Evolutionary conservation across 1,140 invertebrate species (phyloP).

Genomic region (Arion vulgaris): DNA sequence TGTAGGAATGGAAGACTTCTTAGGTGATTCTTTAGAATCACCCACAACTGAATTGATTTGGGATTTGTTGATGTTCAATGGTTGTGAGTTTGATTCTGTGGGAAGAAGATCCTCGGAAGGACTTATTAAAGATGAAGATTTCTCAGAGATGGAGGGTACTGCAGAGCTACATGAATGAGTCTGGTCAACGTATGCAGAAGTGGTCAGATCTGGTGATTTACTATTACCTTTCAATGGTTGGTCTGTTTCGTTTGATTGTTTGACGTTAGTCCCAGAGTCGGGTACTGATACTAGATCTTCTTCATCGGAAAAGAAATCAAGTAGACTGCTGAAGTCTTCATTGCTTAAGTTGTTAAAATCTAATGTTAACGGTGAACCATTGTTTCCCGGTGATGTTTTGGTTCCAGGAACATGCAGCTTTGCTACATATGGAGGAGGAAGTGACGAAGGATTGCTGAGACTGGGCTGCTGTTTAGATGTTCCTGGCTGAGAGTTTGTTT

Average conservation of each 20-base stretch:
- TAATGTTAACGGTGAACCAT: not conserved
- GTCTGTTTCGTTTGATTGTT: not conserved
- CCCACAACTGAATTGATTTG: not conserved
- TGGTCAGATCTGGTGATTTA: not conserved
- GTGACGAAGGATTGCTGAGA: not conserved
- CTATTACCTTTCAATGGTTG: not conserved
- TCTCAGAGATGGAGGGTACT: not conserved
- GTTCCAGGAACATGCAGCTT: not conserved
- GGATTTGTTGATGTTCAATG: not conserved
- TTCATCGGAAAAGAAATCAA: constrained; percentile 13
- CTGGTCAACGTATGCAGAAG: not conserved
- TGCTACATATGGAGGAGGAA: not conserved
- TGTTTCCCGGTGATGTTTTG: not conserved
- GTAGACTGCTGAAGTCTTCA: not conserved
- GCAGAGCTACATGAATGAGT: not conserved
- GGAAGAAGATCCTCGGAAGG: not conserved
- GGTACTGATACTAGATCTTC: not conserved
- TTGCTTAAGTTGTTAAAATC: not conserved
- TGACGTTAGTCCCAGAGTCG: not conserved
- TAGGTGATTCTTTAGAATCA: not conserved
- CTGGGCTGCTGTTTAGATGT: not conserved
- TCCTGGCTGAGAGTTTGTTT: not conserved
- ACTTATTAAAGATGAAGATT: not conserved
- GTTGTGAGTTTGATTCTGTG: not conserved
- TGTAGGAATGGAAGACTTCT: not conserved